Percentiles rank a stretch among this genome's conserved stretches.
phyloP scores from a whole-genome alignment of 2,113 vertebrate species.

The Paracanthobrama guichenoti region DNA sequence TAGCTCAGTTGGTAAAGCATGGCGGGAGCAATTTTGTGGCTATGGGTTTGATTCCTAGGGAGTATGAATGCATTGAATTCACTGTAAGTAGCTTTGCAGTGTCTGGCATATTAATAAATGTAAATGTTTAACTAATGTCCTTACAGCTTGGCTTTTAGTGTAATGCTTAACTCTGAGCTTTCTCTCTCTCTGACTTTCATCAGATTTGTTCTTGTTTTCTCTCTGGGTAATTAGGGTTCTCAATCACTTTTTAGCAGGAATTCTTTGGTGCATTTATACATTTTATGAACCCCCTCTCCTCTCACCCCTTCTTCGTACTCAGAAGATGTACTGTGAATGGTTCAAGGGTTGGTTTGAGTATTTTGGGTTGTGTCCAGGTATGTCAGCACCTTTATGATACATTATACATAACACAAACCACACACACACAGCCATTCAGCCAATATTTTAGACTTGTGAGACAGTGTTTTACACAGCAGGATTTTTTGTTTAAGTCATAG shows the following conservation, averaged over 20 bases:
- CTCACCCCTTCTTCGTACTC: background rate
- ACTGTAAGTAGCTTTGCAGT: background rate
- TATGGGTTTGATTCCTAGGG: background rate
- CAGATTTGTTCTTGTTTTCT: background rate
- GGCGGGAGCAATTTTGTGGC: background rate
- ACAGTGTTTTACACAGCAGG: slow-evolving; percentile 1
- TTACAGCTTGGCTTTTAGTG: background rate
- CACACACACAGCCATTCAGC: background rate
- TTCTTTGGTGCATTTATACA: slow-evolving; percentile 10
- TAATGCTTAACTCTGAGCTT: background rate
- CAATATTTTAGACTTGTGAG: background rate
- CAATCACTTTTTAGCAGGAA: background rate
- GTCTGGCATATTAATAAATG: background rate
- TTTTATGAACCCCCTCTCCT: background rate
- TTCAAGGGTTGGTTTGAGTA: slow-evolving; percentile 4
- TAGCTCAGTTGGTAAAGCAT: no score
- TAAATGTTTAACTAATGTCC: slow-evolving; percentile 1
- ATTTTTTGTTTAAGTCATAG: background rate
- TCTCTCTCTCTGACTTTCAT: slow-evolving; percentile 21
- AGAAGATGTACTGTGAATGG: background rate
- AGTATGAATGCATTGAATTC: background rate
- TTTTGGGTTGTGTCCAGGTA: slow-evolving; percentile 22
- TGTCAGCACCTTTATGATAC: slow-evolving; percentile 36
- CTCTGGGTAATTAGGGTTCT: background rate
- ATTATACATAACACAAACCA: slow-evolving; percentile 5